A percentile compares a stretch with the other conserved stretches of the same genome.
phyloP scores from a whole-genome alignment of 2,888 invertebrate genomes.

The Aproaerema taeniolella region DNA sequence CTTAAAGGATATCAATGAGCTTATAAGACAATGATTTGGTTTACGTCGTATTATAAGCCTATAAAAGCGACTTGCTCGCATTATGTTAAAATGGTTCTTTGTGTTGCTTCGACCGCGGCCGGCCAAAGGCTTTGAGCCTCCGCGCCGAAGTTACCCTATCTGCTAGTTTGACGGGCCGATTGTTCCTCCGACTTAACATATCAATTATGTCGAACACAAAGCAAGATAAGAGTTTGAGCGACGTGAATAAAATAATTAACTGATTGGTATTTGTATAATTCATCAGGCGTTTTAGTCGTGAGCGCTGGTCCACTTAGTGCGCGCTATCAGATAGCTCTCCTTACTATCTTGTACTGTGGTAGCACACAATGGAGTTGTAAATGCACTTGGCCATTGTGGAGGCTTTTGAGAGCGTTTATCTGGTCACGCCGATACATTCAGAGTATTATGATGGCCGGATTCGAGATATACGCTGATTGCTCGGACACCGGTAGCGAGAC shows the following conservation, averaged over 20 bases:
- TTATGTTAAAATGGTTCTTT: conserved; percentile 64
- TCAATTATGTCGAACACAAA: conserved; percentile 74
- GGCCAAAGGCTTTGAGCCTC: conserved; percentile 15
- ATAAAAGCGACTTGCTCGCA: conserved; percentile 49
- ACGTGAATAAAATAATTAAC: conserved; percentile 77
- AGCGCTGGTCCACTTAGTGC: conserved; percentile 62
- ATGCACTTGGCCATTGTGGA: conserved; percentile 54
- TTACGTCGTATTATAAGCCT: conserved; percentile 38
- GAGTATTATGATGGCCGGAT: conserved; percentile 31
- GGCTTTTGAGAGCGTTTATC: conserved; percentile 41
- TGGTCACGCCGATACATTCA: conserved; percentile 37
- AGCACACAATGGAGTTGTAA: conserved; percentile 58
- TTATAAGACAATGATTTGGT: conserved; percentile 48
- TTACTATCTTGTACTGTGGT: conserved; percentile 38
- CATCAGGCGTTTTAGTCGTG: conserved; percentile 57
- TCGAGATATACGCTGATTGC: conserved; percentile 23
- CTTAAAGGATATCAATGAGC: conserved; percentile 34
- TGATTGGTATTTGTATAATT: conserved; percentile 76
- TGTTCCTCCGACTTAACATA: conserved; percentile 73
- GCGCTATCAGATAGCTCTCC: conserved; percentile 57
- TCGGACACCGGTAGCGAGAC: conserved; percentile 19
- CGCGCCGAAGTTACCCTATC: conserved; percentile 37
- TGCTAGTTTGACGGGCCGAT: conserved; percentile 56
- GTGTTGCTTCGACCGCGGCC: conserved; percentile 38
- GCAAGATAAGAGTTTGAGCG: conserved; percentile 67